Percentiles rank a stretch among this genome's conserved stretches.
Conservation (phyloP, 1,140 invertebrate species). For the Bombus huntii region DNA sequence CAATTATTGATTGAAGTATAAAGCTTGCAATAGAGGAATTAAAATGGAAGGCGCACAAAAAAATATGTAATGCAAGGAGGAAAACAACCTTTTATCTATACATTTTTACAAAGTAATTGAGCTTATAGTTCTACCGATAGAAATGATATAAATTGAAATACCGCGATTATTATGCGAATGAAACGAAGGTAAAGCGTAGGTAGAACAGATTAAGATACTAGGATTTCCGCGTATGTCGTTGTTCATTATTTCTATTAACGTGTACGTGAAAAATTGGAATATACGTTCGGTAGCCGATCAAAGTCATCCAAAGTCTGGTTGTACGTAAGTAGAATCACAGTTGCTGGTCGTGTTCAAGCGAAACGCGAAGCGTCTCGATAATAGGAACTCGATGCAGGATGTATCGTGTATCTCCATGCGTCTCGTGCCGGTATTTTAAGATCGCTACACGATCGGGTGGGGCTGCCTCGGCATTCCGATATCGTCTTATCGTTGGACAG, state of each 20-base stretch:
- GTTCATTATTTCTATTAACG: background rate
- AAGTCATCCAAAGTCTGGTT: background rate
- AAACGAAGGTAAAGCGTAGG: background rate
- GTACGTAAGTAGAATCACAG: background rate
- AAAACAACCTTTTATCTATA: no score
- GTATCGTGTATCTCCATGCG: slow-evolving; percentile 47
- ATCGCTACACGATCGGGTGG: slow-evolving; percentile 52
- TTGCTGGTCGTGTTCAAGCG: slow-evolving; percentile 22
- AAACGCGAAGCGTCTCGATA: slow-evolving; percentile 42
- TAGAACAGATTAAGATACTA: background rate
- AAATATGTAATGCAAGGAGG: no score
- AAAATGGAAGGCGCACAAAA: background rate
- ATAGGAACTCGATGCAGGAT: slow-evolving; percentile 49
- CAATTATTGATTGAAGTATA: no score
- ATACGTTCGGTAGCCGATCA: background rate
- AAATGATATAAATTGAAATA: background rate
- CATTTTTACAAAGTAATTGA: background rate
- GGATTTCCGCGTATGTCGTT: background rate
- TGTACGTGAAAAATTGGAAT: background rate
- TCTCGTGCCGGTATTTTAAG: slow-evolving; percentile 57
- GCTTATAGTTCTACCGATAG: background rate
- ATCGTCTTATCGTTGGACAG: slow-evolving; percentile 67
- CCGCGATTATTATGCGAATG: background rate
- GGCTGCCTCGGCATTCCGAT: slow-evolving; percentile 62
- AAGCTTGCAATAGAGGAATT: background rate